These are phyloP conservation scores for Elaeidobius kamerunicus DNA, from an alignment of 2,888 invertebrate genomes.

Conservation along the genomic window DNA sequence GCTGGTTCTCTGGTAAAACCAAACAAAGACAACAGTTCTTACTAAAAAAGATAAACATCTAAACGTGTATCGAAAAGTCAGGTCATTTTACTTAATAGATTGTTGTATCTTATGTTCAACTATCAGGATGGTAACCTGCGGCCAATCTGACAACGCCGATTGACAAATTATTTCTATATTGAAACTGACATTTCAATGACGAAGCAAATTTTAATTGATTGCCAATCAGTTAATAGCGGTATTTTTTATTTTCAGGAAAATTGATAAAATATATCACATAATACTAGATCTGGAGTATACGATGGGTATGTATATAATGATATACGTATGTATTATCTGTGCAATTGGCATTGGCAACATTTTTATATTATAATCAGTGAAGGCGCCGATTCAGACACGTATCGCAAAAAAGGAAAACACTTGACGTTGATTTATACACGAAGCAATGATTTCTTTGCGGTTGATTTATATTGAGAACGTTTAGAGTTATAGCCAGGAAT, in stretches of 20 bases:
- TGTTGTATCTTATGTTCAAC: conserved; percentile 14
- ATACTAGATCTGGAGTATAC: no score
- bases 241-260: no score
- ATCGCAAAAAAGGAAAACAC: conserved; percentile 7
- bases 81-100: conserved; percentile 22
- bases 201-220: conserved; percentile 21
- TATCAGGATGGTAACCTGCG: conserved; percentile 7
- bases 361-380: conserved; percentile 7
- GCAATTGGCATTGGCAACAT: no score
- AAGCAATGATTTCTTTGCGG: conserved; percentile 4
- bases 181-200: conserved; percentile 21
- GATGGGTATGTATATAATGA: no score
- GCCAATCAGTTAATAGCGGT: conserved; percentile 15
- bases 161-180: conserved; percentile 21
- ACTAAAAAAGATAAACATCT: conserved; percentile 15
- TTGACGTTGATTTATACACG: conserved; percentile 7
- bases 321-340: no score
- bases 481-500: conserved; percentile 8
- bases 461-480: conserved; percentile 10
- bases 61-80: conserved; percentile 10
- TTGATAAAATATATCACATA: background rate
- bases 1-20: background rate
- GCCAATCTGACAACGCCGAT: conserved; percentile 3
- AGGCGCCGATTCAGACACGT: conserved; percentile 14
- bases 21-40: conserved; percentile 1